These are phyloP conservation scores for Leptinotarsa juncta DNA, from an alignment of 2,888 invertebrate species.

Conservation along the genomic window DNA sequence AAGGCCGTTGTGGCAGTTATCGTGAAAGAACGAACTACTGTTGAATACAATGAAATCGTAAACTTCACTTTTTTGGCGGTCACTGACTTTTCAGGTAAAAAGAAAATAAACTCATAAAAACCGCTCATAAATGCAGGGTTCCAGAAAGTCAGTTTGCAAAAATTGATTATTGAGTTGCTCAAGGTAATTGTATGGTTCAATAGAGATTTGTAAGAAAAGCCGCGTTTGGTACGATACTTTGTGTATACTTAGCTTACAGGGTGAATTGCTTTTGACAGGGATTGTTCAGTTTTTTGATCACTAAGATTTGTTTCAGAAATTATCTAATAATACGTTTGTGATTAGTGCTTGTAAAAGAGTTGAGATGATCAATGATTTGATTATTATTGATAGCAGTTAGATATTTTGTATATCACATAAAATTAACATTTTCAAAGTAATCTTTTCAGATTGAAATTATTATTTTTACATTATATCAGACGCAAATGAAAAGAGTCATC, in stretches of 20 bases:
- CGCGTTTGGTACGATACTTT: neutral
- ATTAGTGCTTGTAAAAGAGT: no score
- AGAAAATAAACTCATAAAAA: slow-evolving; percentile 36
- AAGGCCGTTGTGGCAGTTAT: slow-evolving; percentile 55
- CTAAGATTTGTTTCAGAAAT: no score
- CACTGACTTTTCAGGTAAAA: slow-evolving; percentile 56
- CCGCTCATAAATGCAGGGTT: slow-evolving; percentile 23
- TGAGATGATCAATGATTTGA: no score
- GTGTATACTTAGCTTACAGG: neutral
- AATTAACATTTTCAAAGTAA: no score
- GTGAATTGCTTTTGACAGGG: neutral
- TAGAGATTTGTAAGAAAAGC: neutral
- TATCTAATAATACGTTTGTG: no score
- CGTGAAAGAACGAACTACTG: slow-evolving; percentile 45
- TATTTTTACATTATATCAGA: no score
- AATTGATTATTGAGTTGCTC: slow-evolving; percentile 11
- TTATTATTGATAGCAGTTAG: no score
- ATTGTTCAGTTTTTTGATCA: neutral
- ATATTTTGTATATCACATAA: no score
- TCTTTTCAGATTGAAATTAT: no score
- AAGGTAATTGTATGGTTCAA: slow-evolving; percentile 14
- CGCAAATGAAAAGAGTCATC: no score
- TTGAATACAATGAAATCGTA: slow-evolving; percentile 55
- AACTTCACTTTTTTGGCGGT: slow-evolving; percentile 53
- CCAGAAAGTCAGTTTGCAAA: slow-evolving; percentile 20